Conservation (phyloP, 2,888 invertebrate species). For the Cantharis flavilabris region DNA sequence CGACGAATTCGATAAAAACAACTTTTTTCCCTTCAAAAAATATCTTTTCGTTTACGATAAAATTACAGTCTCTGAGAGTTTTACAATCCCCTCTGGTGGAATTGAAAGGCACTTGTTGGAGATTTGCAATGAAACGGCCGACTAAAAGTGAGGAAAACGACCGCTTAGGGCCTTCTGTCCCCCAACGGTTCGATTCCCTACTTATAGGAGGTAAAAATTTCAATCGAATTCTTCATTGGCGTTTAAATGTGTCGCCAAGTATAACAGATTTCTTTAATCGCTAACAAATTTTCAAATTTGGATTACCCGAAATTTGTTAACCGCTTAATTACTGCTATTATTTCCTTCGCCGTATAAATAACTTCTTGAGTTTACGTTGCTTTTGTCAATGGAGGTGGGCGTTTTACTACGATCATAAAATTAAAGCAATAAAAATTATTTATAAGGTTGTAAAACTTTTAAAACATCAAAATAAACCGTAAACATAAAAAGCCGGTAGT, state of each 20-base stretch:
- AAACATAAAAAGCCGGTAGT: conserved; percentile 41
- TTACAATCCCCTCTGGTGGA: conserved; percentile 54
- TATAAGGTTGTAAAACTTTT: conserved; percentile 40
- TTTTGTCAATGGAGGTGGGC: conserved; percentile 23
- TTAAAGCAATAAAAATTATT: conserved; percentile 27
- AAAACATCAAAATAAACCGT: conserved; percentile 48
- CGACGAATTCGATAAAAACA: background rate
- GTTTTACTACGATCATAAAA: conserved; percentile 30
- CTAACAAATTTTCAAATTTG: background rate
- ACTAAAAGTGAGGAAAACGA: conserved; percentile 51
- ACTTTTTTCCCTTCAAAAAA: background rate
- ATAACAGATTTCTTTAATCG: background rate
- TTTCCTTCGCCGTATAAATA: background rate
- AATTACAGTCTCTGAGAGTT: conserved; percentile 29
- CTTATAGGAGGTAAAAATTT: conserved; percentile 36
- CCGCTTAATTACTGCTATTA: background rate
- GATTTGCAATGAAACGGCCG: conserved; percentile 53
- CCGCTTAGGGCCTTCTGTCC: conserved; percentile 50
- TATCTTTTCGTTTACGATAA: conserved; percentile 16
- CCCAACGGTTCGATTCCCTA: conserved; percentile 50
- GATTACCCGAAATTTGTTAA: background rate
- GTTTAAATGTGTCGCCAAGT: background rate
- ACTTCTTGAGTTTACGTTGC: background rate
- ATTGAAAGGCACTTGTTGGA: conserved; percentile 51
- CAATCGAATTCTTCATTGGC: conserved; percentile 5